phyloP scores from a whole-genome alignment of 2,797 vertebrate genomes.

The Microctenopoma steveboyesi region DNA sequence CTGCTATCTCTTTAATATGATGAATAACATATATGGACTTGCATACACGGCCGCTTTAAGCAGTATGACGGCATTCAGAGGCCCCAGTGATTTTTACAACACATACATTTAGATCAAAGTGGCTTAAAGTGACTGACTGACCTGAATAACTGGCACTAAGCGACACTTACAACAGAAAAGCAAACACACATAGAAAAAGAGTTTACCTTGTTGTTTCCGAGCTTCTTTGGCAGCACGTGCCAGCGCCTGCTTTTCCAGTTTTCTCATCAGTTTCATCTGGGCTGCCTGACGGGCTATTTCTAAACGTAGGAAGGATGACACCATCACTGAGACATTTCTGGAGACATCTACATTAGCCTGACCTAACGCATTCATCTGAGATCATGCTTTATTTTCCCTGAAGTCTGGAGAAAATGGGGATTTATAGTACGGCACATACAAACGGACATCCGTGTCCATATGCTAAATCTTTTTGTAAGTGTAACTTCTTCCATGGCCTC shows the following conservation, averaged over 20 bases:
- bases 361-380: background rate
- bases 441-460: conserved; percentile 8
- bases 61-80: conserved; percentile 25
- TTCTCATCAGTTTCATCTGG: conserved; percentile 97
- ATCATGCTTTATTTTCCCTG: background rate
- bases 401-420: conserved; percentile 1
- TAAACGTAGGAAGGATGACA: conserved; percentile 67
- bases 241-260: conserved; percentile 97
- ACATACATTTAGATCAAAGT: conserved; percentile 47
- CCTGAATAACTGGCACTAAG: conserved; percentile 25
- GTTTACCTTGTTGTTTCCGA: conserved; percentile 94
- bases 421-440: conserved; percentile 1
- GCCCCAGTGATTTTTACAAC: conserved; percentile 34
- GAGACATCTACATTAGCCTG: background rate
- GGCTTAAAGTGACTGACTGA: conserved; percentile 41
- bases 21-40: conserved; percentile 49
- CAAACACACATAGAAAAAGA: background rate
- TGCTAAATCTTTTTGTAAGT: background rate
- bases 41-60: conserved; percentile 44
- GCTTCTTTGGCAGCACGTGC: conserved; percentile 97
- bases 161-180: conserved; percentile 5
- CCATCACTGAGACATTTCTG: conserved; percentile 16
- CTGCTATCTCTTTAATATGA: conserved; percentile 41
- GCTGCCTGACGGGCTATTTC: conserved; percentile 98
- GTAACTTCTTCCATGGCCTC: conserved; percentile 1